Evolutionary conservation across 2,888 invertebrate species (phyloP), one percentile per base, ranked within the genome.

Genomic region (Stegophylla sp.): DNA sequence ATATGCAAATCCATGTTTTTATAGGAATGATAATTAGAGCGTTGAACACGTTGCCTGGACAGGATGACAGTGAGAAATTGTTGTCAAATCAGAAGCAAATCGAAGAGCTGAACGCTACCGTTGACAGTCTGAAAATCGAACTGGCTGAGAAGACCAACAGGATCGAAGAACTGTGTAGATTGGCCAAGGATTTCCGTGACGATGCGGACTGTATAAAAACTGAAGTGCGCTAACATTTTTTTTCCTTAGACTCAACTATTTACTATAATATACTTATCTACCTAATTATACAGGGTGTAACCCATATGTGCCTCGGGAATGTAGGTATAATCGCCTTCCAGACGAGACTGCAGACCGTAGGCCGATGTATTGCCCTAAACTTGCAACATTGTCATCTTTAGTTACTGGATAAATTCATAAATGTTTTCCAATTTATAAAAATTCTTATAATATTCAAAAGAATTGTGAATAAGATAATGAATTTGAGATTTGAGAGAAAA

Each of bases 21-120:
- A 28, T 23, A 79, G 79, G 79, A 41, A 79, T 79, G 79, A 67
- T 79, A 3, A 79, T 79, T 41, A 79, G 79, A 63, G 45, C 71
- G 2, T 61, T 79, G 20, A 79, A 71, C 20, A 71, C 79, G 1
- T 20, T 43, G 26, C 71, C 71, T 0, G 79, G 69, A 41, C 79
- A 79, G 15, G 79, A 79, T 2, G 79, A 79, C 7, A 15, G 59
- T n/a, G 79, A 79, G n/a, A 79, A 79, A 79, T 63, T 61, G 17
- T 20, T 20, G 7, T 26, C 9, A 1, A 71, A 41, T 67, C 45
- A 61, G 56, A 79, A 63, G 4, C 51, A 63, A 71, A 79, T 79
- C 10, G 79, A 79, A 13, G 69, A 69, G 23, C 48, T 79, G 13
- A 48, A 61, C 9, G 4, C 1, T 3, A 79, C 23, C 0, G 51